phyloP scores from a whole-genome alignment of 2,797 vertebrate genomes.

The Pampus argenteus region DNA sequence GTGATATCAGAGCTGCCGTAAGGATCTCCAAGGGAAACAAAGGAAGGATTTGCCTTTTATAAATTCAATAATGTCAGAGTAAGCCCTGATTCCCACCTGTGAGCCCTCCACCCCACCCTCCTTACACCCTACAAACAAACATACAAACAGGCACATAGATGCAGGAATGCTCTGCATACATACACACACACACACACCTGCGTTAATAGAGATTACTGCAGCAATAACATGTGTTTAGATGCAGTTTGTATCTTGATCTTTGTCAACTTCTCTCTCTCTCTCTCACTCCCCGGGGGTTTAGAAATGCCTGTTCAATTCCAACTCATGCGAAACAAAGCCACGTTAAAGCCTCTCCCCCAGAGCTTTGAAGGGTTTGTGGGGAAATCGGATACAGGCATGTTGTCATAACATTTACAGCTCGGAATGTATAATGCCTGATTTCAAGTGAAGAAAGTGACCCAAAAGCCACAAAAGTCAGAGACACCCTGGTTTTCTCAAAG shows the following conservation, averaged over 20 bases:
- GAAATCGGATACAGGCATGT: constrained; percentile 73
- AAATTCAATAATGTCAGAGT: constrained; percentile 62
- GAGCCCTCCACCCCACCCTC: constrained; percentile 33
- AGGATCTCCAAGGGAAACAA: constrained; percentile 72
- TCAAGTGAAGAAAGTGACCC: constrained; percentile 57
- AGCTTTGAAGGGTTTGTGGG: constrained; percentile 70
- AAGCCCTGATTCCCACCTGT: constrained; percentile 45
- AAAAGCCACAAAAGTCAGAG: constrained; percentile 29
- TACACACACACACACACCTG: constrained; percentile 39
- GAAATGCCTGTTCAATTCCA: constrained; percentile 70
- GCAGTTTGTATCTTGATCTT: constrained; percentile 57
- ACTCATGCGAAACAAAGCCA: constrained; percentile 77
- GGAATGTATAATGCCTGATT: constrained; percentile 61
- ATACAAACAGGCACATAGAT: constrained; percentile 10
- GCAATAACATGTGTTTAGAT: constrained; percentile 51
- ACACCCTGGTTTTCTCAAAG: background rate
- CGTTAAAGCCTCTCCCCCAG: constrained; percentile 57
- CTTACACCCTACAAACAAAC: constrained; percentile 31
- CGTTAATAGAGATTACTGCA: constrained; percentile 37
- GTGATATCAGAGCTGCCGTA: constrained; percentile 48
- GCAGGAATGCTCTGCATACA: constrained; percentile 24
- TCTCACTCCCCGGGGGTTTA: constrained; percentile 55
- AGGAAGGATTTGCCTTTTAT: constrained; percentile 67
- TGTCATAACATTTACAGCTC: constrained; percentile 73
- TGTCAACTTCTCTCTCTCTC: constrained; percentile 50